Percentiles rank a stretch among this genome's conserved stretches.
Evolutionary conservation across 2,888 invertebrate genomes (phyloP).

Genomic region (Rhagophthalmus giganteus): DNA sequence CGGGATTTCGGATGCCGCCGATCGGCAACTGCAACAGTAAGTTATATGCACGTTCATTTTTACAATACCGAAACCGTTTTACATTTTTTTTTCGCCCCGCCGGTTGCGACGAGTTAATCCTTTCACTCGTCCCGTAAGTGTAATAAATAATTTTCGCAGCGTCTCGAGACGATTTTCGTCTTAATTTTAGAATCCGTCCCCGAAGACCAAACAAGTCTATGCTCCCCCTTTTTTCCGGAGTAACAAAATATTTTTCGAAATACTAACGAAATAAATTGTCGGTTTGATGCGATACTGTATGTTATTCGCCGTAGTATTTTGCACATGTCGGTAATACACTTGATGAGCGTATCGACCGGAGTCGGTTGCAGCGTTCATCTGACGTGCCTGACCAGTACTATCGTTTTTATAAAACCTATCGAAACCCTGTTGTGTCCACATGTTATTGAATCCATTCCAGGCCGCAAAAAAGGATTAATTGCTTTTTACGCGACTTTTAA

Average conservation of each 20-base stretch:
- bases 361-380: conserved; percentile 38
- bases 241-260: background rate
- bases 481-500: conserved; percentile 44
- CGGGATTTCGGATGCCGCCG: conserved; percentile 86
- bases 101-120: conserved; percentile 23
- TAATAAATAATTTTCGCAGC: conserved; percentile 35
- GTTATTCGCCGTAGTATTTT: too few relatives aligned
- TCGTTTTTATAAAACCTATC: conserved; percentile 39
- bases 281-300: too few relatives aligned
- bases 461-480: conserved; percentile 53
- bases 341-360: conserved; percentile 47
- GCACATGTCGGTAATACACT: conserved; percentile 47
- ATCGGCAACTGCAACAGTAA: conserved; percentile 90
- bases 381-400: conserved; percentile 29
- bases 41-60: conserved; percentile 54
- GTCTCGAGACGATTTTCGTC: conserved; percentile 30
- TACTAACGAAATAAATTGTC: too few relatives aligned
- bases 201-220: conserved; percentile 3
- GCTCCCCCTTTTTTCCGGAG: conserved; percentile 3
- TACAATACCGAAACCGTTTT: conserved; percentile 10
- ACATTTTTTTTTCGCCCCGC: too few relatives aligned
- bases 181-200: conserved; percentile 12
- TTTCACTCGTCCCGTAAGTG: conserved; percentile 36
- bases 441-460: conserved; percentile 50
- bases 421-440: conserved; percentile 42